phyloP scores from a whole-genome alignment of 2,888 invertebrate species.

The Perithous albicinctus region DNA sequence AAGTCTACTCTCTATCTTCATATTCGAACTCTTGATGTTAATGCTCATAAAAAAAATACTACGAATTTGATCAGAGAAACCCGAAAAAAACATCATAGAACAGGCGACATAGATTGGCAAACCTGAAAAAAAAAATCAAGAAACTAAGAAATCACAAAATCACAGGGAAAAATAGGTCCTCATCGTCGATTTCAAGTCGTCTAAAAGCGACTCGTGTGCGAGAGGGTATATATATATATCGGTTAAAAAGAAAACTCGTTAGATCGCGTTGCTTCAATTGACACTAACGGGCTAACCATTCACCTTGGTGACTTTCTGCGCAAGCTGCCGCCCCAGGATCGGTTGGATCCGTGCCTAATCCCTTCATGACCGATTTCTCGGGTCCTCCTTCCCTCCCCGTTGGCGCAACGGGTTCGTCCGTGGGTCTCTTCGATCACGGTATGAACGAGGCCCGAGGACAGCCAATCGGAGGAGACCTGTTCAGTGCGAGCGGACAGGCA shows the following conservation, averaged over 20 bases:
- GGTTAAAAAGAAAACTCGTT: conserved; percentile 7
- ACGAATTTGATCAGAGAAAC: no score
- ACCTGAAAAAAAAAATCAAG: neutral
- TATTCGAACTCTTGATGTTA: no score
- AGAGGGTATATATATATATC: neutral
- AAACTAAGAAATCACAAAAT: conserved; percentile 6
- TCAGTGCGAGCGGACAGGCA: conserved; percentile 81
- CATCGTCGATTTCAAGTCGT: neutral
- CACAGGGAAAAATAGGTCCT: neutral
- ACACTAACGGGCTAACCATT: conserved; percentile 68
- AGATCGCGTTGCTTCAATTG: neutral
- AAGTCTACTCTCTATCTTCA: no score
- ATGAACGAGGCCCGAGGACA: conserved; percentile 70
- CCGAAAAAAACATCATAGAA: no score
- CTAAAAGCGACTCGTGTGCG: neutral
- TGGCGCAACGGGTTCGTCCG: conserved; percentile 65
- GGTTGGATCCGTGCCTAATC: conserved; percentile 86
- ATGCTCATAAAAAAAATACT: no score
- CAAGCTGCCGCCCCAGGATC: conserved; percentile 86
- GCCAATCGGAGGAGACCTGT: conserved; percentile 78
- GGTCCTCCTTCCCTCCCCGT: conserved; percentile 78
- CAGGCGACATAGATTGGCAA: no score
- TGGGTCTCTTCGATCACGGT: conserved; percentile 77
- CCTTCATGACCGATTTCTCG: conserved; percentile 88
- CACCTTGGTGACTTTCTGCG: conserved; percentile 83